phyloP scores from a whole-genome alignment of 2,113 vertebrate species.

The Tragulus kanchil region DNA sequence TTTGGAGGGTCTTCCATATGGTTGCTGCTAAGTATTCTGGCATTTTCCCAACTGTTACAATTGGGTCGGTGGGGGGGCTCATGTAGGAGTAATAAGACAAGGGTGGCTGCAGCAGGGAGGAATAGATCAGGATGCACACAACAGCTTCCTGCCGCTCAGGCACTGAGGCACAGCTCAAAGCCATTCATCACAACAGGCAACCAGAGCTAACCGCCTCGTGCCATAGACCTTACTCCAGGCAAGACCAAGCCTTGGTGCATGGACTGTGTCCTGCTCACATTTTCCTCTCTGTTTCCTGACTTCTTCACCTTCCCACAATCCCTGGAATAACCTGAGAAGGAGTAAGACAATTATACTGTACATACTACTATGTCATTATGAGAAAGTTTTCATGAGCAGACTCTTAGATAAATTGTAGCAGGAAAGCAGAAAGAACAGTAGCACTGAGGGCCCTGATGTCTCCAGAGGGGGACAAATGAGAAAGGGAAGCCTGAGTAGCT shows the following conservation, averaged over 20 bases:
- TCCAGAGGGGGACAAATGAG: not conserved
- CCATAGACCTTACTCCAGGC: not conserved
- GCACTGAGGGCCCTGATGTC: not conserved
- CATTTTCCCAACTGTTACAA: slow-evolving; percentile 84
- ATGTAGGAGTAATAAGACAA: slow-evolving; percentile 77
- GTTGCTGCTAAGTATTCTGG: slow-evolving; percentile 84
- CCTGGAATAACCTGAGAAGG: not conserved
- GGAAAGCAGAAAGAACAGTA: not conserved
- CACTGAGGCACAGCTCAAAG: slow-evolving; percentile 23
- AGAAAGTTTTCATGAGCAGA: slow-evolving; percentile 51
- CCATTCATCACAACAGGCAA: slow-evolving; percentile 54
- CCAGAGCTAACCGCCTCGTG: not conserved
- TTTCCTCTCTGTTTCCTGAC: not conserved
- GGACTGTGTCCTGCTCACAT: not conserved
- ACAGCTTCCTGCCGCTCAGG: slow-evolving; percentile 64
- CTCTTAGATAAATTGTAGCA: slow-evolving; percentile 30
- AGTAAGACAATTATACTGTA: not conserved
- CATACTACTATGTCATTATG: not conserved
- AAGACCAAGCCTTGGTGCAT: not conserved
- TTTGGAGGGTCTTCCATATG: slow-evolving; percentile 83
- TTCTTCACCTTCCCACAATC: not conserved
- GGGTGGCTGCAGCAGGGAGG: slow-evolving; percentile 77
- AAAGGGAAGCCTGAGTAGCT: not conserved
- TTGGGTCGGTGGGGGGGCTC: slow-evolving; percentile 83
- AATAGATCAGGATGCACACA: slow-evolving; percentile 42